Base-by-base conservation (phyloP, 2,797 vertebrate species). In the Falco rusticolus region DNA sequence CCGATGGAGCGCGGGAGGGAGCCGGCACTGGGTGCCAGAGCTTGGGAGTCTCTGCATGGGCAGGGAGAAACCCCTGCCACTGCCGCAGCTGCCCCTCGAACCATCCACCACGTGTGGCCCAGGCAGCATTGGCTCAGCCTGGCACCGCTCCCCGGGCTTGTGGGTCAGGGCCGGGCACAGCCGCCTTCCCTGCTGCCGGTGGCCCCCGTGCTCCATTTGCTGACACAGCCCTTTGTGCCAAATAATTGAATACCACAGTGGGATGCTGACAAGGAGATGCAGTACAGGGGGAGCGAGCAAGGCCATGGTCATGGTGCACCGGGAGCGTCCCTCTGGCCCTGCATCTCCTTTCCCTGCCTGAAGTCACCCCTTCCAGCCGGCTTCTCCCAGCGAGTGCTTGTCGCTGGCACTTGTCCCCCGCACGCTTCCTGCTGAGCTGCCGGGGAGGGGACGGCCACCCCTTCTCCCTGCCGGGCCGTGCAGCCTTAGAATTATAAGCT, bases 101-200 rank as follows among this genome's bases (percentile, higher is more conserved):
- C 47, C 2, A 1, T 28, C 51, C 0, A 1, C 45, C 18, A 5
- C 2, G 3, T 0, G 0, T 50, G 75, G 29, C 28, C 48, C 25
- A 22, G n/a, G 61, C 79, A 61, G 51, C 56, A 56, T 37, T 24
- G 69, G 78, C 43, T 85, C 39, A 68, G 43, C 50, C 69, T 5
- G 2, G 45, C 60, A 28, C 19, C 0, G 1, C 53, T 86, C 10
- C 37, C 43, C 53, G 34, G n/a, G 48, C 5, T 16, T 0, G 5
- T 22, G 50, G 45, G 31, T 20, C 34, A 54, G 63, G 26, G 56
- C 13, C 7, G 14, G 61, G 21, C 78, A 61, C 9, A 74, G 56
- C 37, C 1, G 0, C 50, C 16, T 29, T 39, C 69, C 31, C 75
- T 5, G 6, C 66, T 48, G 53, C 17, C 15, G 9, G 18, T 48